Base-by-base conservation (phyloP, 2,888 invertebrate genomes). In the Odontomyia ornata region DNA sequence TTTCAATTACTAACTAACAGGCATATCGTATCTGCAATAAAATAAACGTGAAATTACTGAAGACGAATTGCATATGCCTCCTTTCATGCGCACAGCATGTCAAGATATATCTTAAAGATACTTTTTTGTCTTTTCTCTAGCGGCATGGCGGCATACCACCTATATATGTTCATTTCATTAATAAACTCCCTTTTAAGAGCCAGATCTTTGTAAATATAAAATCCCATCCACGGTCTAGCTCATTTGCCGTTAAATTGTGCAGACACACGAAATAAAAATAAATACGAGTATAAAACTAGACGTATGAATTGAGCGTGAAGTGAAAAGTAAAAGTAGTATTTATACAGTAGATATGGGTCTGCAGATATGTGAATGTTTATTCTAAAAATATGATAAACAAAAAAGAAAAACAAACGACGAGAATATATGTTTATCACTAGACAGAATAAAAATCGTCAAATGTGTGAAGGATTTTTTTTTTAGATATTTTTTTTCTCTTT, bases 221-320 rank as follows among this genome's bases (percentile, higher is more conserved):
- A 52, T 52, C 52, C 3, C 18, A 18, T 52, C 43, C 52, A 52
- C 52, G 52, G 52, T 52, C 52, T 52, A 52, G 52, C 52, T 18
- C 52, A 52, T n/a, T 4, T 52, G 52, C 52, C 52, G 52, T 52
- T 15, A 52, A 52, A 52, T 52, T 52, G n/a, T n/a, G 52, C 52
- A 52, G 52, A 52, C 52, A 52, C 13, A 36, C 9, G 36, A 36
- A 36, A 36, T 36, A 36, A 13, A 52, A 52, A 52, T 18, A 52
- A 52, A 13, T 52, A n/a, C n/a, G n/a, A n/a, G n/a, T n/a, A n/a
- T 52, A n/a, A 9, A 18, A 36, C n/a, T 52, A 52, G 52, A n/a
- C n/a, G 18, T 15, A 52, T n/a, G 52, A 52, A 52, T 52, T 18
- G 52, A 52, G 52, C 52, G 52, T n/a, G 52, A 52, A 13, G 52